phyloP scores from a whole-genome alignment of 2,797 vertebrate species.

The Melanotaenia maccullochi region DNA sequence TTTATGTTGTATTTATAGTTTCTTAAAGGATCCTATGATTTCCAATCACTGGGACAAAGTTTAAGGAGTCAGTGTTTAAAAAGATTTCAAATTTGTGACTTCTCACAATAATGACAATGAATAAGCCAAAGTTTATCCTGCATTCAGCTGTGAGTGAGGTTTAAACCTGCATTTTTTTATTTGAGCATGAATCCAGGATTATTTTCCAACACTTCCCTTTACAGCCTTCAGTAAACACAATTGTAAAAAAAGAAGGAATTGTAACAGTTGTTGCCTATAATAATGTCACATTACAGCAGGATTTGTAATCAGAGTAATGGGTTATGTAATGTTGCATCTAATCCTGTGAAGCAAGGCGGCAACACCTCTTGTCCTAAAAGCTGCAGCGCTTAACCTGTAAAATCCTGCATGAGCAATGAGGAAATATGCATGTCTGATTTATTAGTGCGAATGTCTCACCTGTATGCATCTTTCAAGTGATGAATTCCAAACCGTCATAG shows the following conservation, averaged over 20 bases:
- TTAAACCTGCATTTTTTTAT: not conserved
- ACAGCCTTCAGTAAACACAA: conserved; percentile 47
- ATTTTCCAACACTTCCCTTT: conserved; percentile 19
- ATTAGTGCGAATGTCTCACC: conserved; percentile 27
- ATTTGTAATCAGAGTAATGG: conserved; percentile 62
- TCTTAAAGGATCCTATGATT: not conserved
- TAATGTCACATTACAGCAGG: conserved; percentile 55
- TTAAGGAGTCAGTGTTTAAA: not conserved
- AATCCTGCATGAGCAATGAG: conserved; percentile 44
- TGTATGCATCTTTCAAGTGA: conserved; percentile 33
- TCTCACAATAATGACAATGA: not conserved
- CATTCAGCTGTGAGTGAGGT: not conserved
- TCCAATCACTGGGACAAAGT: not conserved
- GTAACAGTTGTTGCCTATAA: conserved; percentile 48
- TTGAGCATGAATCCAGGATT: not conserved
- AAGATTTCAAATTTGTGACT: not conserved
- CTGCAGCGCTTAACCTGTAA: conserved; percentile 16
- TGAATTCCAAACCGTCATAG: conserved; percentile 44
- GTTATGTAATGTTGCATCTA: conserved; percentile 35
- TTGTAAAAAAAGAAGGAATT: conserved; percentile 27
- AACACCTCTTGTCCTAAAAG: conserved; percentile 30
- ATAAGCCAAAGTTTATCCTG: too few relatives aligned
- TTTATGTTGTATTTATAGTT: not conserved
- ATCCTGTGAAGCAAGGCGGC: conserved; percentile 43
- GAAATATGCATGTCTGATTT: conserved; percentile 39